A percentile compares a stretch with the other conserved stretches of the same genome.
Evolutionary conservation across 2,797 vertebrate genomes (phyloP).

Genomic region (Fringilla coelebs): DNA sequence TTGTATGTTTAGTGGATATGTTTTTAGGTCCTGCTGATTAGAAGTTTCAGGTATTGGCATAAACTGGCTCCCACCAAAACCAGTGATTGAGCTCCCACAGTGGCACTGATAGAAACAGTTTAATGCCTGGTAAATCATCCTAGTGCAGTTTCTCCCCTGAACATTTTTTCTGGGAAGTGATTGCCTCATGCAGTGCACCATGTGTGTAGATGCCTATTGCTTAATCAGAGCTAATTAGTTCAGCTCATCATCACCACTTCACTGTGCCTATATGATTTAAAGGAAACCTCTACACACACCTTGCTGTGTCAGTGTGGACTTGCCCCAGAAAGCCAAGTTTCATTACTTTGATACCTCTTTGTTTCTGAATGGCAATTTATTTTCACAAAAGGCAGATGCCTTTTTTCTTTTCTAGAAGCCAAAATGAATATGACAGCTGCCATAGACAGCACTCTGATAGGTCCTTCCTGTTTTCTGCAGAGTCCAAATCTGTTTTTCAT

Average conservation of each 20-base stretch:
- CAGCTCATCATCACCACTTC: neutral
- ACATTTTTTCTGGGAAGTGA: too few relatives aligned
- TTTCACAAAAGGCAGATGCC: neutral
- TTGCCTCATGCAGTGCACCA: neutral
- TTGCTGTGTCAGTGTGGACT: neutral
- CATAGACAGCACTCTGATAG: neutral
- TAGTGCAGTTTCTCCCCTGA: neutral
- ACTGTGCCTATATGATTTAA: neutral
- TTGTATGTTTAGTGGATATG: neutral
- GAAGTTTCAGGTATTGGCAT: neutral
- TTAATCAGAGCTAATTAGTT: neutral
- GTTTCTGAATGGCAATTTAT: neutral
- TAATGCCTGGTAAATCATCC: neutral
- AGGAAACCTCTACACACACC: neutral
- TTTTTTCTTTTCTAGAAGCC: neutral
- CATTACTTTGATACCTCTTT: neutral
- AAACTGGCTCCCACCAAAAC: neutral
- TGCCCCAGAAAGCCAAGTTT: neutral
- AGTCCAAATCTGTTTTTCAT: neutral
- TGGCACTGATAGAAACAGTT: neutral
- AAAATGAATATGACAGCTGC: neutral
- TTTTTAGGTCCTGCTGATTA: neutral
- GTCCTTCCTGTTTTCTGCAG: neutral
- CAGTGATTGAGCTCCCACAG: neutral
- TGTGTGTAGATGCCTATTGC: neutral